phyloP scores from a whole-genome alignment of 2,888 invertebrate species.

The Perizoma flavofasciatum region DNA sequence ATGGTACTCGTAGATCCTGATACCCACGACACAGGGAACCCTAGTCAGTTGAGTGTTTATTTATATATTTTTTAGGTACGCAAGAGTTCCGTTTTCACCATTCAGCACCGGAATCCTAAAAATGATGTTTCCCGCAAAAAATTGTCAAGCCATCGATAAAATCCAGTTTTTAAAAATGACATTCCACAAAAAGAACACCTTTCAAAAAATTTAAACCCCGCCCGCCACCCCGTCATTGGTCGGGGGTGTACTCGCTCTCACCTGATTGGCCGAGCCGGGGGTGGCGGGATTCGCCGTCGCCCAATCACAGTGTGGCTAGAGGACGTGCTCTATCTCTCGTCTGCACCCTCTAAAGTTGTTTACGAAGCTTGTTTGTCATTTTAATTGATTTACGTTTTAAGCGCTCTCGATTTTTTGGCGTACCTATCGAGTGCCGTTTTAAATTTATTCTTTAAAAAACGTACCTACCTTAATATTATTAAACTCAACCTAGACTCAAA shows the following conservation, averaged over 20 bases:
- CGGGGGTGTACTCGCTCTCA: constrained; percentile 48
- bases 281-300: constrained; percentile 48
- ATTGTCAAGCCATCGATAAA: background rate
- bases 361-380: constrained; percentile 79
- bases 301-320: constrained; percentile 57
- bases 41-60: no score
- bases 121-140: no score
- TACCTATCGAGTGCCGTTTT: constrained; percentile 28
- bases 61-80: no score
- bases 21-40: no score
- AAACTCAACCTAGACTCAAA: no score
- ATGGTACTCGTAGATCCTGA: no score
- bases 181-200: constrained; percentile 42
- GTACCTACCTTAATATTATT: no score
- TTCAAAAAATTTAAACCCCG: constrained; percentile 31
- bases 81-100: no score
- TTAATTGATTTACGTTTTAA: constrained; percentile 74
- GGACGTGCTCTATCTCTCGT: constrained; percentile 74
- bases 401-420: constrained; percentile 45
- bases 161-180: constrained; percentile 37
- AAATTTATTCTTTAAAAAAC: constrained; percentile 27
- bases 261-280: constrained; percentile 58
- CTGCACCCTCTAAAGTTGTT: constrained; percentile 73
- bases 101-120: no score
- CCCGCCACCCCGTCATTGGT: constrained; percentile 38